These are phyloP conservation scores for Drosophila punjabiensis DNA, from an alignment of 1,140 invertebrate species.

Conservation along the genomic window DNA sequence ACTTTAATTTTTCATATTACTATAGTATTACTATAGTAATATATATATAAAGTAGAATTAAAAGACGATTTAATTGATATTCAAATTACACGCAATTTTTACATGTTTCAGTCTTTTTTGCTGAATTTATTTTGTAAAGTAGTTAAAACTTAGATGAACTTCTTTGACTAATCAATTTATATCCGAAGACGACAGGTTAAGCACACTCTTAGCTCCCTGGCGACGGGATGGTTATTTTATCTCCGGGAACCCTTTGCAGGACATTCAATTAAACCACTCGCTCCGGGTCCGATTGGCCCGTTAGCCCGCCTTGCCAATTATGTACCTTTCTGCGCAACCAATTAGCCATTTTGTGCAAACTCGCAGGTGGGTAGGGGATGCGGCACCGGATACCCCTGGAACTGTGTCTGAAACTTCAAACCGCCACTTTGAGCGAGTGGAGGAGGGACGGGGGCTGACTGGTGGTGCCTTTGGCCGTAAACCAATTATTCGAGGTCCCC, in stretches of 20 bases:
- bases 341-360: slow-evolving; percentile 66
- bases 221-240: slow-evolving; percentile 14
- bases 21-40: too few relatives aligned
- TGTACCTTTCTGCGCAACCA: slow-evolving; percentile 70
- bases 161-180: background rate
- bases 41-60: background rate
- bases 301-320: slow-evolving; percentile 65
- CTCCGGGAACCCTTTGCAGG: slow-evolving; percentile 25
- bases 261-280: slow-evolving; percentile 67
- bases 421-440: slow-evolving; percentile 38
- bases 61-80: background rate
- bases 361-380: slow-evolving; percentile 2
- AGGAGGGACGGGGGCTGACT: background rate
- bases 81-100: background rate
- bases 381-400: slow-evolving; percentile 24
- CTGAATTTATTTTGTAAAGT: background rate
- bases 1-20: too few relatives aligned
- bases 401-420: slow-evolving; percentile 65
- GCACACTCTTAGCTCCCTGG: background rate
- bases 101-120: background rate
- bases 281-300: slow-evolving; percentile 49
- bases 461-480: slow-evolving; percentile 51
- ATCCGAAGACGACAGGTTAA: background rate
- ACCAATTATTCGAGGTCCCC: slow-evolving; percentile 67
- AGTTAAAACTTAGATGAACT: background rate